Evolutionary conservation across 2,888 invertebrate genomes (phyloP).

Genomic region (Taphrorychus bicolor): DNA sequence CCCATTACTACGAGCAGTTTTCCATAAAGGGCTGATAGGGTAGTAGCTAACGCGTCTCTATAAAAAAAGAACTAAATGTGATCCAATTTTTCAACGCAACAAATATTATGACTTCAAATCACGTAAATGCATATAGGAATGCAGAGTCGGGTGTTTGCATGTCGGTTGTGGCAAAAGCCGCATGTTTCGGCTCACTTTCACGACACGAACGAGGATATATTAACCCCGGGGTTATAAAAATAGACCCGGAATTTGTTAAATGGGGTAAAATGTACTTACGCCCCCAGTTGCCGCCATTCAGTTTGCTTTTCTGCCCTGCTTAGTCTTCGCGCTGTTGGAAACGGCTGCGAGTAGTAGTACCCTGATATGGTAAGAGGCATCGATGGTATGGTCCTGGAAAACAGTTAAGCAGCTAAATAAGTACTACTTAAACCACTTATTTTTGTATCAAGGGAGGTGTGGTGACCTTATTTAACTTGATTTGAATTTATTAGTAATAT

Average conservation of each 20-base stretch:
- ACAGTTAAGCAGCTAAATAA: too few relatives aligned
- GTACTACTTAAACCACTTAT: too few relatives aligned
- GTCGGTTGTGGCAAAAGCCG: not conserved
- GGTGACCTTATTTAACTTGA: too few relatives aligned
- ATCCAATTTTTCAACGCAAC: too few relatives aligned
- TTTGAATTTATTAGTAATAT: too few relatives aligned
- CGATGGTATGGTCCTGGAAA: not conserved
- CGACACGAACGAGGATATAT: not conserved
- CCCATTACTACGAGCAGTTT: constrained; percentile 94
- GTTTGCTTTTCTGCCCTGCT: constrained; percentile 65
- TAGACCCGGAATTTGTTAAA: not conserved
- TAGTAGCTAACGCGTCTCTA: constrained; percentile 88
- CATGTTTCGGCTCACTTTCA: too few relatives aligned
- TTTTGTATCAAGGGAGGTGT: too few relatives aligned
- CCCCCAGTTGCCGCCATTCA: constrained; percentile 71
- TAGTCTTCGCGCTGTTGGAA: constrained; percentile 66
- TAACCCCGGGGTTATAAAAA: not conserved
- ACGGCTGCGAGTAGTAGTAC: constrained; percentile 62
- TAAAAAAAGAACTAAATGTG: constrained; percentile 41
- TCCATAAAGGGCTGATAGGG: constrained; percentile 91
- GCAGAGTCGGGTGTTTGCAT: not conserved
- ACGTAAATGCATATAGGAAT: not conserved
- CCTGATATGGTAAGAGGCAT: constrained; percentile 58
- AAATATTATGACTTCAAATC: too few relatives aligned
- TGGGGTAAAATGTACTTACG: constrained; percentile 63